Base-by-base conservation (phyloP, 92 coral and sea anemone genomes). In the Meandrina meandrites region DNA sequence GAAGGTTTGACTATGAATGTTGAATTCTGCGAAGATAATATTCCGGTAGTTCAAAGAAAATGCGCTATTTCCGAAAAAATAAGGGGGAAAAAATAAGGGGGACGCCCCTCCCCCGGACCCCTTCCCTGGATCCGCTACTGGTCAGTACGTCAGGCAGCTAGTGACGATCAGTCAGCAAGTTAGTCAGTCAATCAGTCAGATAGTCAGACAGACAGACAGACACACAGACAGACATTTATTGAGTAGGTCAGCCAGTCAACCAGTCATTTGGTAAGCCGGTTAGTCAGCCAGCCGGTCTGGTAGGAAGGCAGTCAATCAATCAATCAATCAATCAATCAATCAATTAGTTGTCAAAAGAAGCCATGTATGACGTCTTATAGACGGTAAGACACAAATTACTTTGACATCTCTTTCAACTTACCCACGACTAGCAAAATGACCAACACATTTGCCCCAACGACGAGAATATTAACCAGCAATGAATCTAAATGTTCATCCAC, bases 381-480 rank as follows among this genome's bases (percentile, higher is more conserved):
- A 22, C 68, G 19, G 0, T 48, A 48, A 48, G 14, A 12, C 53
- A 48, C 53, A 45, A 45, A 45, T 45, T 45, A 45, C 48, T 45
- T 8, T 45, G 48, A 45, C 48, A 13, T 48, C 12, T 36, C 16
- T 6, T 19, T n/a, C 50, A 32, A 84, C 92, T 13, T 66, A 89
- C 92, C 92, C 42, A 89, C 92, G 42, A 84, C 89, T 4, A 89
- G 81, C 24, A 79, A 78, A 36, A 89, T 79, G 17, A 89, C 92
- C 81, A 89, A 60, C 45, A 79, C 82, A 76, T 89, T 89, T 42
- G 92, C 89, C 4, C 84, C 92, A 45, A 89, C 86, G 4, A 89
- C 92, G 71, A 89, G 92, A 75, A 72, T 79, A 75, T 89, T 85
- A 18, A 89, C 92, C 74, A 89, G 57, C 51, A 89, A 62, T 0